Percentiles rank a stretch among this genome's conserved stretches.
phyloP scores from a whole-genome alignment of 1,140 invertebrate genomes.

The Calephelis nemesis region DNA sequence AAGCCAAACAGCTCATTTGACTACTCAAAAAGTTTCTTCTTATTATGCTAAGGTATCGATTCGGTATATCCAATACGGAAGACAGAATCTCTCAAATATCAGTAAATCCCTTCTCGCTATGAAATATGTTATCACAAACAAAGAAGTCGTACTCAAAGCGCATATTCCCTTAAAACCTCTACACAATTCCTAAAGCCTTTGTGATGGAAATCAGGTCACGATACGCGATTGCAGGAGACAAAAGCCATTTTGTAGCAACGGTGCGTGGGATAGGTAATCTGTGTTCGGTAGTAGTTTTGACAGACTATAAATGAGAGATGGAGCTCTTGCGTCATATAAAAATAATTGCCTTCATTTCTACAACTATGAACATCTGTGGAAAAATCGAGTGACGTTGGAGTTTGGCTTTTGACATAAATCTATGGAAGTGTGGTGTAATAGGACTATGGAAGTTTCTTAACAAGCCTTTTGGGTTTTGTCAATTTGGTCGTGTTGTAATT shows the following conservation, averaged over 20 bases:
- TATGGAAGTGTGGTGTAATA: too few species aligned
- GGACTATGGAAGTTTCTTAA: too few species aligned
- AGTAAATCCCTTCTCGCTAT: slow-evolving; percentile 1
- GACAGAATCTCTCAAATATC: not conserved
- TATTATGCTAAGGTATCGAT: not conserved
- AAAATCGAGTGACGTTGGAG: too few species aligned
- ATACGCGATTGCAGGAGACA: slow-evolving; percentile 15
- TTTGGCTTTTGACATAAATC: too few species aligned
- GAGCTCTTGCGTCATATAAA: not conserved
- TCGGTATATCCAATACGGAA: not conserved
- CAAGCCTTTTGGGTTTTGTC: too few species aligned
- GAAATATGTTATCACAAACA: slow-evolving; percentile 3
- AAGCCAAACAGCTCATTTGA: too few species aligned
- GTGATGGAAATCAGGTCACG: slow-evolving; percentile 21
- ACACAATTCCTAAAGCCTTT: slow-evolving; percentile 19
- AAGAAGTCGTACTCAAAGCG: slow-evolving; percentile 13
- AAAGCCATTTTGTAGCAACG: slow-evolving; percentile 19
- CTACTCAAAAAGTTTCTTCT: too few species aligned
- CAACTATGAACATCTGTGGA: too few species aligned
- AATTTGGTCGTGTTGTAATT: too few species aligned
- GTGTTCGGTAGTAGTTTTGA: slow-evolving; percentile 11
- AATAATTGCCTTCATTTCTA: not conserved
- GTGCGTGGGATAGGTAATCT: slow-evolving; percentile 17
- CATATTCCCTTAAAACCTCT: slow-evolving; percentile 15
- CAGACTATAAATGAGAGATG: slow-evolving; percentile 10